Base-by-base conservation (phyloP, 1,140 invertebrate species). In the Drosophila equinoxialis region DNA sequence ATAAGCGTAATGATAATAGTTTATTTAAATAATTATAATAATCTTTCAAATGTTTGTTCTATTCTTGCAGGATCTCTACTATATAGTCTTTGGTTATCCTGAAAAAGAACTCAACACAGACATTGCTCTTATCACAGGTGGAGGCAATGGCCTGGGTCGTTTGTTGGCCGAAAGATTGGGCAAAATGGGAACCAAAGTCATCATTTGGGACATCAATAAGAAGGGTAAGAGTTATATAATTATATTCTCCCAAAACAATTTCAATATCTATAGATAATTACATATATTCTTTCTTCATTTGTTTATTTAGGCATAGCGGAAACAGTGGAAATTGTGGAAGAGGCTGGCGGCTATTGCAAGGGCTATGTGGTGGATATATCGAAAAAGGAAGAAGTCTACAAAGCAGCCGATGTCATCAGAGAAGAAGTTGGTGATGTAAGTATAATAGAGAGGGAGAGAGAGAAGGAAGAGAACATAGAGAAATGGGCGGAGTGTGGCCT, bases 171-270 rank as follows among this genome's bases (percentile, higher is more conserved):
- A 95, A 35, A 94, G 96, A 76, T 94, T 98, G 59, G 96, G 96
- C 0, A 93, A 95, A 79, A 94, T 97, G 41, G 96, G 97, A 65
- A 96, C 96, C 71, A 94, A 93, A 48, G 93, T 99, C 48, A 94
- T 99, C 6, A 93, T 98, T 48, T 98, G 97, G 97, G 98, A 99
- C 92, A 96, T 99, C 51, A 98, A 98, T 92, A 94, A 96, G 92
- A 92, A 94, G 93, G 96, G 96, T 96, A 74, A 94, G 93, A 94
- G 93, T 10, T 10, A 93, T 35, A 6, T 5, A 41, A 20, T 55
- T 54, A 55, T 26, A 30, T 14, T 37, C 41, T 8, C 13, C 11
- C 17, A 4, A 17, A 6, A 37, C 3, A 17, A 26, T 11, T 30
- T 13, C 14, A 37, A 13, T 39, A 33, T 48, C 60, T 26, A 70